Percentiles rank a stretch among this genome's conserved stretches.
Evolutionary conservation across 2,797 vertebrate species (phyloP).

Genomic region (Poecilia picta): DNA sequence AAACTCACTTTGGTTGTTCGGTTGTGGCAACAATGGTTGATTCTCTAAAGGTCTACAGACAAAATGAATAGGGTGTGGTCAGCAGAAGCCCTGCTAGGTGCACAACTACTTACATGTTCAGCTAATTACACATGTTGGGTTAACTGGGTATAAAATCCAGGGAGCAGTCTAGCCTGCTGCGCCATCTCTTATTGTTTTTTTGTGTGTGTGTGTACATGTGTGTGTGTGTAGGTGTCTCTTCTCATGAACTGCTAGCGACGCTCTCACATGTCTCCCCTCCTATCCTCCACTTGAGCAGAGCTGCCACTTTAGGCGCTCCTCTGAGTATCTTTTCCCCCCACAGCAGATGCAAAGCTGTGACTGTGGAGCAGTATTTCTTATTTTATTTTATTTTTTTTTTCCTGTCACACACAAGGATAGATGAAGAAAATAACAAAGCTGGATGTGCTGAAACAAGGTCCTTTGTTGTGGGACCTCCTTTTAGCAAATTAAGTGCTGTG

Average conservation of each 20-base stretch:
- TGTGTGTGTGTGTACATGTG: not conserved
- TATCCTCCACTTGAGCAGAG: constrained; percentile 5
- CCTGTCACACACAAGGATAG: not conserved
- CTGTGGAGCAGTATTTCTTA: not conserved
- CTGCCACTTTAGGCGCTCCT: constrained; percentile 8
- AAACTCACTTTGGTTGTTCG: not conserved
- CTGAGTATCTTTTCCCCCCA: not conserved
- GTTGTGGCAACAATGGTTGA: not conserved
- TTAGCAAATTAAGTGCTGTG: not conserved
- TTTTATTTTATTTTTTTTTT: too few species aligned
- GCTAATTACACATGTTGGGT: not conserved
- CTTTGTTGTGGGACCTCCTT: not conserved
- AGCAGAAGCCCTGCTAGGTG: not conserved
- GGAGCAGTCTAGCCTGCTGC: not conserved
- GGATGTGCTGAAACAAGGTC: not conserved
- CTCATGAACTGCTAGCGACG: constrained; percentile 1
- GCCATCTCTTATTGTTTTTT: not conserved
- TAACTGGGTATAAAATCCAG: not conserved
- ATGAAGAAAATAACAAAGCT: not conserved
- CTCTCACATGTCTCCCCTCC: constrained; percentile 5
- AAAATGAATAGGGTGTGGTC: not conserved
- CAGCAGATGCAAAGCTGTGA: constrained; percentile 1
- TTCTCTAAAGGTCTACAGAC: not conserved
- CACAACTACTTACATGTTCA: not conserved
- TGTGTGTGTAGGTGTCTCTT: not conserved